Percentiles rank a stretch among this genome's conserved stretches.
Conservation (phyloP, 2,797 vertebrate genomes). For the Catamblyrhynchus diadema region DNA sequence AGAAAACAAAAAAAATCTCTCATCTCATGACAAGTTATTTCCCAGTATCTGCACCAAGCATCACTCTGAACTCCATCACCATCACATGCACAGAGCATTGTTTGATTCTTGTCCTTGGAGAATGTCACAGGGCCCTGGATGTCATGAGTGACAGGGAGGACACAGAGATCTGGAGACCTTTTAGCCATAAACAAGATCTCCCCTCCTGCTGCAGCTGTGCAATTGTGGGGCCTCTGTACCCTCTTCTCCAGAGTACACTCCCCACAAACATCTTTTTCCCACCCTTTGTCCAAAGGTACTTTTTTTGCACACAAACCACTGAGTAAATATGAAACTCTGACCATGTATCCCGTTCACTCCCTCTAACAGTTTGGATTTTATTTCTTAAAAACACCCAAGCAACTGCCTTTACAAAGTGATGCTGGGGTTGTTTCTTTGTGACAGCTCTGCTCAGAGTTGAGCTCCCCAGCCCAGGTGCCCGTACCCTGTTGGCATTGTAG, state of each 20-base stretch:
- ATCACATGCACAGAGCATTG: rapidly evolving
- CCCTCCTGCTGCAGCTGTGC: background rate
- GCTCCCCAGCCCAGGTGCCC: background rate
- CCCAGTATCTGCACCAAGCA: background rate
- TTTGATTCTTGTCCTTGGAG: background rate
- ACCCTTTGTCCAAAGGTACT: background rate
- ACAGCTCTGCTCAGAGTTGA: background rate
- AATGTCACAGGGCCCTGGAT: background rate
- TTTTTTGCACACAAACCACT: background rate
- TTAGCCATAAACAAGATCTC: background rate
- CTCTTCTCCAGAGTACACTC: background rate
- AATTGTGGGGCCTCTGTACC: background rate
- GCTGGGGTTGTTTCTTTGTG: background rate
- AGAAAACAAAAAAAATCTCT: background rate
- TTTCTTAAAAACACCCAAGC: background rate
- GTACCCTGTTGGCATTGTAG: conserved; percentile 95
- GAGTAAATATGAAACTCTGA: background rate
- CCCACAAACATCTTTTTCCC: background rate
- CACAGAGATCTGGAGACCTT: rapidly evolving
- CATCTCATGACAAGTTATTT: background rate
- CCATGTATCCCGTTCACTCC: background rate
- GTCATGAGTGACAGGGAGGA: rapidly evolving
- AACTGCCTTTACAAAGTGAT: background rate
- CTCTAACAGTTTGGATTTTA: background rate
- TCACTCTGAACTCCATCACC: background rate